Evolutionary conservation across 2,113 vertebrate species (phyloP), one percentile per base, ranked within the genome.

Genomic region (Pantherophis guttatus): DNA sequence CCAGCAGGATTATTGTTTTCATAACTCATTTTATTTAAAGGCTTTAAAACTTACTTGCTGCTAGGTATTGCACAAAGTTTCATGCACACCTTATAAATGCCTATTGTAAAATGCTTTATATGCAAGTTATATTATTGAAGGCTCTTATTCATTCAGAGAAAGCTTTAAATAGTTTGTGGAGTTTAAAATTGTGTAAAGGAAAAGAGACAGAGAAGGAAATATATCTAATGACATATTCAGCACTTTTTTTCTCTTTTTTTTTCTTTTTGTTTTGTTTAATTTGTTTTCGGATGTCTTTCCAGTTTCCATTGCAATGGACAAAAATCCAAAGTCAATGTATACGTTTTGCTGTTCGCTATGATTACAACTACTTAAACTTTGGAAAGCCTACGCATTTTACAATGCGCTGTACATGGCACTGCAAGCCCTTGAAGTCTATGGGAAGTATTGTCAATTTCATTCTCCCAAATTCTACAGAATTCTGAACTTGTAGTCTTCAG

Each of bases 61-160:
- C 94, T 96, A 98, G 97, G 94, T 92, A 95, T 97, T 97, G 96
- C 96, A 96, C 97, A 96, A 96, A 94, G 88, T 96, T 97, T 98
- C 96, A 90, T 94, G 91, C 93, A 96, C 86, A 96, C 94, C 96
- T 97, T 98, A 94, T 96, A 96, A 97, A 95, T 97, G 97, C 97
- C 95, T 97, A 96, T 96, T 97, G 94, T 88, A 95, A 96, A 96
- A 96, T 96, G 88, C 97, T 97, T 95, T 97, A 95, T 97, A 96
- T 96, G 96, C 97, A 96, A 96, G 96, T 97, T 97, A 93, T 97
- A 93, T 97, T 97, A 94, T 97, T 94, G 95, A 95, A 97, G 97
- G 95, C 96, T 97, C 91, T 97, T 96, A 97, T 94, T 93, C 26
- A 95, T 97, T 96, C 90, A 95, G 95, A 97, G 95, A 94, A 96